Base-by-base conservation (phyloP, 2,888 invertebrate species). In the Leptopilina syphax region DNA sequence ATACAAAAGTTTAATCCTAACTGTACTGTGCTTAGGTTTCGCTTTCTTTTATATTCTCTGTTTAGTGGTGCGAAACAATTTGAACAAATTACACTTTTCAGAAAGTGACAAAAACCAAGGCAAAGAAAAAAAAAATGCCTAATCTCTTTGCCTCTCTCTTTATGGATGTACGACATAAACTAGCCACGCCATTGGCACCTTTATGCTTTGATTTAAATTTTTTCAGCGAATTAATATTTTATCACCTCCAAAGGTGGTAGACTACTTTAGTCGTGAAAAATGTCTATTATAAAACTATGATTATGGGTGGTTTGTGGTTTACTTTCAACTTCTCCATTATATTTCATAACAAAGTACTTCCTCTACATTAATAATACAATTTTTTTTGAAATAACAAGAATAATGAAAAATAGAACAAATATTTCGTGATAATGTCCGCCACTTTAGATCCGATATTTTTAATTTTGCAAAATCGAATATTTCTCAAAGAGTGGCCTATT, bases 31-130 rank as follows among this genome's bases (percentile, higher is more conserved):
- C 79, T 84, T 84, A 82, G 80, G 83, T 84, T 83, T 81, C 79
- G 79, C 83, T 83, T 87, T 88, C 91, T 91, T 92, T 91, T 91
- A 91, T 92, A 92, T 91, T 88, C 89, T 79, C 83, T 70, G 87
- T 85, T 89, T 87, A 90, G 83, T 85, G 91, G 90, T 90, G 91
- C 91, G 88, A 89, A 83, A 88, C 90, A 86, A 85, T 82, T 18
- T 85, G 89, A 91, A 88, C 87, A 86, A 87, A 87, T 86, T 86
- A 86, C 83, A 86, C 89, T 90, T 92, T 91, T 89, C 90, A 91
- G 90, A 89, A 89, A 86, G 83, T 83, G 77, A 89, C 85, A 91
- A 92, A 92, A 92, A 91, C 84, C 82, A 81, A 81, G 79, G 76
- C 83, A 80, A 50, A 89, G 87, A 88, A 91, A 89, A 88, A 88